Evolutionary conservation across 2,888 invertebrate species (phyloP), one percentile per base, ranked within the genome.

Genomic region (Oxytorus armatus): DNA sequence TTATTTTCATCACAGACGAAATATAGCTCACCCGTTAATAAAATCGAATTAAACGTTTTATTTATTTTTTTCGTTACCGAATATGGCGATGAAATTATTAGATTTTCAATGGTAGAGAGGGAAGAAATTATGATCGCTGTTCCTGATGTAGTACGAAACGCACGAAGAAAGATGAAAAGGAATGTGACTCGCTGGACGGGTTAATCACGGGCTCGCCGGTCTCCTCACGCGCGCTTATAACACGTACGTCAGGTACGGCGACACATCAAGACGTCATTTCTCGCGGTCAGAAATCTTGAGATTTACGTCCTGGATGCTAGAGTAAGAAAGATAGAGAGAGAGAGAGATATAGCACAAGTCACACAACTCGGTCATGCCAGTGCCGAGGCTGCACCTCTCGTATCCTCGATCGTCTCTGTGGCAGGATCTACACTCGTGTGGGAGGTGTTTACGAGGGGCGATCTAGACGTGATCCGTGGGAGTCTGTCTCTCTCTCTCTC

Each of bases 221-320:
- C 49, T 44, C 33, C 33, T 57, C 57, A 39, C 42, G 63, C 66
- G 69, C 68, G 73, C 55, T 74, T 82, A 72, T 72, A 77, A 66
- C 77, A 36, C 73, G 65, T 77, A 81, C 73, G 78, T 83, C 83
- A 79, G 57, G 78, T 49, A 73, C 78, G 72, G 81, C 83, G 85
- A 85, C 85, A 85, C 87, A 88, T 88, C 88, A 89, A 89, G 89
- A 89, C 89, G 87, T 89, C 88, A 88, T 82, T n/a, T 85, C 83
- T 44, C 69, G 79, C 75, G 78, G 78, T 77, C 85, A 77, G 81
- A 86, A 87, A 85, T 83, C 83, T 77, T 66, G 63, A 78, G 78
- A 77, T 79, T 80, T 80, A 82, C 73, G 79, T 63, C 29, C 21
- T 33, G 73, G 65, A 74, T 36, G 69, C 47, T 33, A 36, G 2